A percentile compares a stretch with the other conserved stretches of the same genome.
Evolutionary conservation across 1,140 invertebrate species (phyloP).

Genomic region (Drosophila kohkoa): DNA sequence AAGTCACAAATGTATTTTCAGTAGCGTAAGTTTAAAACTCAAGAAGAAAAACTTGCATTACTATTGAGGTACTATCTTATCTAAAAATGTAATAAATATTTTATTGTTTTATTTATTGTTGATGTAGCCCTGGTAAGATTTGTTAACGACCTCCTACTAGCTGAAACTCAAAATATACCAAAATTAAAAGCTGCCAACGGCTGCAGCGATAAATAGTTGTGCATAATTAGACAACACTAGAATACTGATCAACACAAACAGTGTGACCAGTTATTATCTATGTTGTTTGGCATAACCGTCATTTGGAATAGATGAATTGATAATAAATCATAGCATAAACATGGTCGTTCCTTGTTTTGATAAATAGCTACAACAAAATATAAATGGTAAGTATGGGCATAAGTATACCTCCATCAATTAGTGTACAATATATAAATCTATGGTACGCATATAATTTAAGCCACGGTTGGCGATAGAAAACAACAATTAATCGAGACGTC

Average conservation of each 20-base stretch:
- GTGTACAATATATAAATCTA: not conserved
- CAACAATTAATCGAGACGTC: constrained; percentile 9
- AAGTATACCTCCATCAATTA: not conserved
- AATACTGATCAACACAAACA: not conserved
- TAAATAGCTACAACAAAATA: not conserved
- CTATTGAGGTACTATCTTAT: not conserved
- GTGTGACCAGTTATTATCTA: not conserved
- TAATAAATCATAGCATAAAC: not conserved
- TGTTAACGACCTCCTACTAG: too few species aligned
- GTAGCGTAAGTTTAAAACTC: not conserved
- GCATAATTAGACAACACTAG: not conserved
- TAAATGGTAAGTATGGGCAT: not conserved
- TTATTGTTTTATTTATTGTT: too few species aligned
- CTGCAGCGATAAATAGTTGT: not conserved
- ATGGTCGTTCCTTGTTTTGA: not conserved
- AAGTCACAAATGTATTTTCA: not conserved
- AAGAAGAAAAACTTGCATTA: not conserved
- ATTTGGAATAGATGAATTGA: too few species aligned
- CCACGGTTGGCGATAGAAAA: not conserved
- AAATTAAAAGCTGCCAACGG: too few species aligned
- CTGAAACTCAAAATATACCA: too few species aligned
- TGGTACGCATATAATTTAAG: constrained; percentile 4
- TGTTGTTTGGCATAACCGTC: not conserved
- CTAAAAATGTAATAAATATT: not conserved
- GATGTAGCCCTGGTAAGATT: too few species aligned